Evolutionary conservation across 2,888 invertebrate species (phyloP), one percentile per base, ranked within the genome.

Genomic region (Incurvaria masculella): DNA sequence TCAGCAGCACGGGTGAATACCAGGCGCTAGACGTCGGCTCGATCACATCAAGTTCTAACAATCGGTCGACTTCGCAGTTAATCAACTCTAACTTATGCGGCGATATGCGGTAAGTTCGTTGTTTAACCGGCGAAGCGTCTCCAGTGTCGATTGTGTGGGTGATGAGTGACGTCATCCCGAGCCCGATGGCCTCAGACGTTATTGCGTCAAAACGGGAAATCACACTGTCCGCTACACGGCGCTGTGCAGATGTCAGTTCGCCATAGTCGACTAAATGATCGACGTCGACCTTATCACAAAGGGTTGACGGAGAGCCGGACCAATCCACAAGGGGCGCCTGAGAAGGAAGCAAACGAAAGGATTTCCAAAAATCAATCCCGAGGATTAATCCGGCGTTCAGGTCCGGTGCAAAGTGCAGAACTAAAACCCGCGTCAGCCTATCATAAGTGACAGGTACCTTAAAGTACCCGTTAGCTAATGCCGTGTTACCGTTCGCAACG

Each of bases 1-100:
- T 53, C 19, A 59, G 27, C 1, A 59, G 23, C 8, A 58, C 55
- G 2, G 57, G 58, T 27, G 57, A 55, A 11, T 53, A 52, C 57
- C 58, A 60, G 2, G 55, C 48, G 42, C 56, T 57, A 8, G 51
- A 48, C 2, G 56, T 56, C 4, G 55, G 56, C 41, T 51, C 52
- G 2, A 61, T 54, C 2, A 61, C 52, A 3, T 52, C 56, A 2
- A 52, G 23, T 5, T 26, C 42, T 11, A 60, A 39, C 57, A 59
- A 55, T 2, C 52, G 20, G 23, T 59, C 55, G 4, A 58, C 42
- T 45, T 57, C 58, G 5, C 42, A 27, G 27, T 56, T 42, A 2
- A 57, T 44, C 3, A 47, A 14, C 2, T 40, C 45, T 40, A 52
- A 51, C 4, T 42, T 46, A 17, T 38, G 46, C 10, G 52, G 50